These are phyloP conservation scores for Lepus oiostolus DNA, from an alignment of 2,797 vertebrate species.

Conservation along the genomic window DNA sequence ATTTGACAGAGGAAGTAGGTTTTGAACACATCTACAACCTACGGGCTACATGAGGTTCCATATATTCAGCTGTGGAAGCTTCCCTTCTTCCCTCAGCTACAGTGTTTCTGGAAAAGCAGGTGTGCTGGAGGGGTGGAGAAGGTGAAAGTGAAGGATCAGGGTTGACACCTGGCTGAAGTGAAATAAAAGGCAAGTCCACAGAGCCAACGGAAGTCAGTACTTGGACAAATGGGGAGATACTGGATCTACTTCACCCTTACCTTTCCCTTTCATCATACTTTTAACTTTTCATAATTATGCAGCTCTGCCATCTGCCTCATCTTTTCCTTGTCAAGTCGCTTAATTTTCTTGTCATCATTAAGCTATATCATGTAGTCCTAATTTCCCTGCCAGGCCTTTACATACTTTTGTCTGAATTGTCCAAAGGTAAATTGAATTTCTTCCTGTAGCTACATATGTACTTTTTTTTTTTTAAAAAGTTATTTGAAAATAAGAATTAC, in stretches of 20 bases:
- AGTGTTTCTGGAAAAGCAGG: background rate
- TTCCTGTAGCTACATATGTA: background rate
- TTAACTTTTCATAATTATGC: background rate
- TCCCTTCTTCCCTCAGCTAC: background rate
- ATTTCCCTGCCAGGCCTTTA: background rate
- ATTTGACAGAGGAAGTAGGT: background rate
- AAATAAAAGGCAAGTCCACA: background rate
- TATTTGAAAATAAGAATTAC: too few relatives aligned
- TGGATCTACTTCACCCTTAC: too few relatives aligned
- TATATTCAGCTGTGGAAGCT: background rate
- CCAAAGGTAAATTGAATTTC: background rate
- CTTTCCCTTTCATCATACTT: background rate
- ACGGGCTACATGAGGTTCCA: background rate
- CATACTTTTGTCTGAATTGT: background rate
- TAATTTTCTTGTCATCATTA: background rate
- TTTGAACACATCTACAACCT: background rate
- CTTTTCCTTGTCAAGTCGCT: background rate
- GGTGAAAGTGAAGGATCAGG: background rate
- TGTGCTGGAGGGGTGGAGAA: background rate
- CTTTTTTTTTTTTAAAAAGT: background rate
- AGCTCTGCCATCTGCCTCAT: background rate
- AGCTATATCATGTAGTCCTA: background rate
- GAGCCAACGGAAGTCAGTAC: background rate
- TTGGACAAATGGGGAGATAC: background rate
- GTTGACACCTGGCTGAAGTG: background rate